Base-by-base conservation (phyloP, 2,888 invertebrate species). In the Catocala nupta region DNA sequence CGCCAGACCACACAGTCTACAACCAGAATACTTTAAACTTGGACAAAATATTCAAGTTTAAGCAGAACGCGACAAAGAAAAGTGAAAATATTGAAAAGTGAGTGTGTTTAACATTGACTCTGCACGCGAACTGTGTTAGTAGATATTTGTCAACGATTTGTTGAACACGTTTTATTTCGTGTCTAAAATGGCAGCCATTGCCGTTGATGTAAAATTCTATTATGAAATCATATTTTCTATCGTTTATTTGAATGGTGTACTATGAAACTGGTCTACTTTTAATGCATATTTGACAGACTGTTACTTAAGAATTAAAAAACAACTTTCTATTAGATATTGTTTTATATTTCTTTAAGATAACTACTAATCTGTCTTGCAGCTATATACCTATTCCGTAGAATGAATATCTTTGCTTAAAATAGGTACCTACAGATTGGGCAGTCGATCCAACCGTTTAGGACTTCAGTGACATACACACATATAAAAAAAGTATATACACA, bases 1-100 rank as follows among this genome's bases (percentile, higher is more conserved):
- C 85, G 0, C 88, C 87, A 0, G 92, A 94, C 0, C 92, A 93
- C 45, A 90, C 91, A 0, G 73, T 94, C 0, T 94, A 92, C 68
- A 94, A 94, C 36, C 94, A 94, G 70, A 93, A 94, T 65, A 94
- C 88, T 5, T 75, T 94, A 12, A 93, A 90, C 71, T 84, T 94
- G 9, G 93, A 94, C 8, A 91, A 87, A 67, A 90, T 94, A 59
- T 93, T 93, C 71, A 90, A 83, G 71, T 90, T 91, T 55, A 87
- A 84, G 44, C 85, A 85, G 60, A 75, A 71, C 42, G 48, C 47
- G 6, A 11, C 11, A 1, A 54, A 55, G 49, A 80, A 64, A 71
- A 75, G 68, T 65, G 81, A 83, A 63, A 76, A 57, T 59, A 68
- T 59, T 48, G 73, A 66, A 59, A 68, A 70, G 64, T 74, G 67